These are phyloP conservation scores for Psittacula cyanocephala DNA, from an alignment of 2,113 vertebrate genomes.

Conservation along the genomic window DNA sequence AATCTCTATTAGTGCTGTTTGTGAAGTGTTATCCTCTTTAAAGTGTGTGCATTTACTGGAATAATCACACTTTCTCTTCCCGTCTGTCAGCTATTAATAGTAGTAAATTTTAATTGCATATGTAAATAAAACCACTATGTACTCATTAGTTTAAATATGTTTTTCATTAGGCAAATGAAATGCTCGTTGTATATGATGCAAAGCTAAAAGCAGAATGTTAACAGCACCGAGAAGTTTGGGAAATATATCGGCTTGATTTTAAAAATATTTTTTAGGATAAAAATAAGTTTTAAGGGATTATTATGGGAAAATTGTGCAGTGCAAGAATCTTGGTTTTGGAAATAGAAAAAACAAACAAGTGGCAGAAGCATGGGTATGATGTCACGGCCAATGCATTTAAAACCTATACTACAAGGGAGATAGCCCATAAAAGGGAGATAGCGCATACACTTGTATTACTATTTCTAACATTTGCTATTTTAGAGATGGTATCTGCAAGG, in stretches of 20 bases:
- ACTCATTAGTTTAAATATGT: constrained; percentile 74
- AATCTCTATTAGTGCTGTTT: not conserved
- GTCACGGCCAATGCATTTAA: not conserved
- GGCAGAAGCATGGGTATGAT: not conserved
- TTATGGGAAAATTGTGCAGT: not conserved
- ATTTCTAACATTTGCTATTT: not conserved
- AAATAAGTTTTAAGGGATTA: not conserved
- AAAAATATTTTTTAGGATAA: not conserved
- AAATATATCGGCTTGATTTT: not conserved
- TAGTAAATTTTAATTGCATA: constrained; percentile 73
- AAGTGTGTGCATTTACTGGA: constrained; percentile 19
- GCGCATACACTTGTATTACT: not conserved
- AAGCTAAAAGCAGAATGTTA: constrained; percentile 59
- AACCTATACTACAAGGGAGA: not conserved
- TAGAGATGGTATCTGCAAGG: not conserved
- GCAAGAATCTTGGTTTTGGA: not conserved
- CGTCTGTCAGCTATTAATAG: constrained; percentile 66
- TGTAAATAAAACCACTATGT: constrained; percentile 69
- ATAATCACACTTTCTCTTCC: constrained; percentile 57
- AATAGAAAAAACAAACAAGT: not conserved
- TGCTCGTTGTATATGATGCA: constrained; percentile 45
- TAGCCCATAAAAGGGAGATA: not conserved
- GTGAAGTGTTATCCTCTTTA: not conserved
- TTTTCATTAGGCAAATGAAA: constrained; percentile 78
- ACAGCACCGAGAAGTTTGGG: not conserved